Percentiles rank a stretch among this genome's conserved stretches.
Conservation (phyloP, 2,113 vertebrate genomes). For the Actenoides hombroni region DNA sequence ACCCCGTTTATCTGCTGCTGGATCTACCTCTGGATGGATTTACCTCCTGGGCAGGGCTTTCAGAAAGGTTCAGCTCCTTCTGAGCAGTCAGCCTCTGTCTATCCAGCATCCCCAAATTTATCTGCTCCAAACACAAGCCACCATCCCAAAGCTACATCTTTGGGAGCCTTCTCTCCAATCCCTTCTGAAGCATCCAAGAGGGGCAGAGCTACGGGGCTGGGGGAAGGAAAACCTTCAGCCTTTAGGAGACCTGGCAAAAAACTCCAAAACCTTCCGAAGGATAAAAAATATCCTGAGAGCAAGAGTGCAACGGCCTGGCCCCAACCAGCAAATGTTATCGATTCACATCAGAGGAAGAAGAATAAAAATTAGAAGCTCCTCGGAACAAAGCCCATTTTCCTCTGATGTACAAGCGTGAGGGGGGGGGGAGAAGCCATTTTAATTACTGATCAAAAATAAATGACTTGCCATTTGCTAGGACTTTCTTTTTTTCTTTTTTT, state of each 20-base stretch:
- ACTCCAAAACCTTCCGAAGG: rapidly evolving
- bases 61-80: background rate
- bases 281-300: rapidly evolving
- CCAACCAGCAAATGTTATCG: background rate
- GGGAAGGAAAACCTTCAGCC: background rate
- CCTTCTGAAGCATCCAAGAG: background rate
- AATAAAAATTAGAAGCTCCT: slow-evolving; percentile 7
- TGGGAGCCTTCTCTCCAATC: background rate
- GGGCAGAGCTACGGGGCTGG: rapidly evolving
- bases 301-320: background rate
- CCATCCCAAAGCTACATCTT: background rate
- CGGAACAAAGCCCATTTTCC: background rate
- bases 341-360: background rate
- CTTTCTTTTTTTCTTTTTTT: background rate
- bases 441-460: slow-evolving; percentile 63
- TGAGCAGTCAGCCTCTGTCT: background rate
- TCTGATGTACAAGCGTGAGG: background rate
- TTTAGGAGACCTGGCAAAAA: background rate
- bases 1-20: background rate
- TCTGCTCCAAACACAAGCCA: background rate
- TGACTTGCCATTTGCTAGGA: slow-evolving; percentile 5
- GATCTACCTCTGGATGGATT: background rate
- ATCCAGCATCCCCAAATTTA: background rate
- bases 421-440: background rate
- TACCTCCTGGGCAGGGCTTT: background rate